Percentiles rank a stretch among this genome's conserved stretches.
Conservation (phyloP, 2,888 invertebrate genomes). For the Brachyptera putata region DNA sequence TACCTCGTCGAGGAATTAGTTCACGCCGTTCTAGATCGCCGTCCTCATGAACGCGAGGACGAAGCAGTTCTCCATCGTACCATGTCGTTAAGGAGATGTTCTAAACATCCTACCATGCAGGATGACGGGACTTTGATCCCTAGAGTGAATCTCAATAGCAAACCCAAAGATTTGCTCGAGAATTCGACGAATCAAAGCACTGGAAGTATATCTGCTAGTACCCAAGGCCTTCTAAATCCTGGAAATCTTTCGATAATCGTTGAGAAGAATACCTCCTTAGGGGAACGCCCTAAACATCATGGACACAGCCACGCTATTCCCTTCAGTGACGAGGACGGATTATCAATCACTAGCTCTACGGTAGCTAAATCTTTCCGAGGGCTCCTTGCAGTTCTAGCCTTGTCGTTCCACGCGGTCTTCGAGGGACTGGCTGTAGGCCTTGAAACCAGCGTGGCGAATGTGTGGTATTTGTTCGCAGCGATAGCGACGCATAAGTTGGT, state of each 20-base stretch:
- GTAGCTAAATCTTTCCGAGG: slow-evolving; percentile 55
- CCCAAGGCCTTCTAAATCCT: slow-evolving; percentile 38
- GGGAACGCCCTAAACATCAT: neutral
- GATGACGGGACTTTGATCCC: slow-evolving; percentile 38
- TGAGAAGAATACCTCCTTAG: neutral
- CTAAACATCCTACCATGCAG: slow-evolving; percentile 35
- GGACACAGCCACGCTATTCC: slow-evolving; percentile 26
- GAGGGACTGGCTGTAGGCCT: slow-evolving; percentile 81
- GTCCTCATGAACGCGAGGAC: slow-evolving; percentile 39
- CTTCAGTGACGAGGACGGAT: slow-evolving; percentile 25
- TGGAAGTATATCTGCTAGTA: slow-evolving; percentile 37
- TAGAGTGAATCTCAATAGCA: slow-evolving; percentile 36
- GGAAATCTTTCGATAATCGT: slow-evolving; percentile 29
- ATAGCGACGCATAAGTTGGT: slow-evolving; percentile 65
- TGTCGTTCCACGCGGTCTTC: slow-evolving; percentile 82
- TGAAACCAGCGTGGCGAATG: slow-evolving; percentile 58
- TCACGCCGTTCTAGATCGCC: slow-evolving; percentile 50
- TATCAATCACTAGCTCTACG: slow-evolving; percentile 19
- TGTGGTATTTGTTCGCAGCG: slow-evolving; percentile 62
- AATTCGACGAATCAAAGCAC: slow-evolving; percentile 23
- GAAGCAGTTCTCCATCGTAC: slow-evolving; percentile 51
- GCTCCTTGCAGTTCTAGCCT: slow-evolving; percentile 72
- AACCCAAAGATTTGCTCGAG: slow-evolving; percentile 21
- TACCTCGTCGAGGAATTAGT: slow-evolving; percentile 60
- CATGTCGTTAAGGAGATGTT: slow-evolving; percentile 51